phyloP scores from a whole-genome alignment of 2,888 invertebrate species.

The Incurvaria masculella region DNA sequence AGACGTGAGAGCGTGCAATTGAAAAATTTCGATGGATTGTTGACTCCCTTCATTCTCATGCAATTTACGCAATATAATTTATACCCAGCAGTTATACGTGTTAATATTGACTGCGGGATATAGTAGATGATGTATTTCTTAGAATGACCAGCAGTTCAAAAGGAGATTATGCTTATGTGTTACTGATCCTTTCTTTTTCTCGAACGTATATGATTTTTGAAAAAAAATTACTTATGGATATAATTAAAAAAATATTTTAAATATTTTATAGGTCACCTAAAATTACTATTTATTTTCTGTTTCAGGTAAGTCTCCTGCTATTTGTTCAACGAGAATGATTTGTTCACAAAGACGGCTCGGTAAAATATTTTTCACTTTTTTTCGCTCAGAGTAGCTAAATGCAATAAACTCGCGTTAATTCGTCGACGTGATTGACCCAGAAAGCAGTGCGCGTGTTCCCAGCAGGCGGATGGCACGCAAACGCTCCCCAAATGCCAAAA shows the following conservation, averaged over 20 bases:
- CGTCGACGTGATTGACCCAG: not conserved
- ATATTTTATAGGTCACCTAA: not conserved
- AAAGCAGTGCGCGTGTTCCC: not conserved
- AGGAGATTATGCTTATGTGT: too few species aligned
- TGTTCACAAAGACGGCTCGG: conserved; percentile 17
- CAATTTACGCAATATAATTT: not conserved
- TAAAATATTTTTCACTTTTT: too few species aligned
- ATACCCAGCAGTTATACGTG: too few species aligned
- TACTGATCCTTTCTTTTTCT: too few species aligned
- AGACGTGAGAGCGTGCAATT: not conserved
- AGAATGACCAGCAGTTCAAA: too few species aligned
- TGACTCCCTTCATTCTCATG: not conserved
- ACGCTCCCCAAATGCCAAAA: not conserved
- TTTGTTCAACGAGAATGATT: conserved; percentile 7
- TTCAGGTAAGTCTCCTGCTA: conserved; percentile 37
- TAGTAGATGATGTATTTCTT: too few species aligned
- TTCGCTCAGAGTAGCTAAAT: too few species aligned
- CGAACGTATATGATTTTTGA: too few species aligned
- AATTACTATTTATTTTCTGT: conserved; percentile 21
- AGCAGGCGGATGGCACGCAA: not conserved
- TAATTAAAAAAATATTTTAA: too few species aligned
- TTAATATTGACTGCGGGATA: too few species aligned
- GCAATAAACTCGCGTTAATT: not conserved
- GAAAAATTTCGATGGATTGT: not conserved
- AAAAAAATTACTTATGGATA: too few species aligned